Conservation (phyloP, 2,888 invertebrate species). For the Aphodius granarius region DNA sequence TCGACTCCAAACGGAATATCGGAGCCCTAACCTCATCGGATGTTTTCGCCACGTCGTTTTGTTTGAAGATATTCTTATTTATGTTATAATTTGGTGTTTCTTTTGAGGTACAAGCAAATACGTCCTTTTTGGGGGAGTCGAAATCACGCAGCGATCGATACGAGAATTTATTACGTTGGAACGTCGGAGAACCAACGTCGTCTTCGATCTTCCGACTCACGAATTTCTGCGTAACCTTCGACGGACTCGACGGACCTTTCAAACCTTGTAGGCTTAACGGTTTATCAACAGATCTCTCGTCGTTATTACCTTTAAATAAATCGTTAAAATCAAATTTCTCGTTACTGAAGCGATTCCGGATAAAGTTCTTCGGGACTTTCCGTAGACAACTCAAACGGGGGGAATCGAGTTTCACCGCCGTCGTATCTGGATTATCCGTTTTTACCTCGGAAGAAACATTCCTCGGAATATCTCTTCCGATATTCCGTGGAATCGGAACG, state of each 20-base stretch:
- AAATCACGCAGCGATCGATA: slow-evolving; percentile 1
- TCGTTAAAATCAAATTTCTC: slow-evolving; percentile 35
- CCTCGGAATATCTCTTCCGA: too few relatives aligned
- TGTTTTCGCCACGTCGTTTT: not conserved
- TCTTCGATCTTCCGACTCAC: slow-evolving; percentile 33
- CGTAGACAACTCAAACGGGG: slow-evolving; percentile 32
- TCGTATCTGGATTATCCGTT: slow-evolving; percentile 6
- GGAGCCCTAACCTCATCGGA: not conserved
- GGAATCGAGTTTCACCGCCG: slow-evolving; percentile 28
- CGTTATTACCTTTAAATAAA: slow-evolving; percentile 18
- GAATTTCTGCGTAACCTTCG: slow-evolving; percentile 47
- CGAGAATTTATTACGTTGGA: not conserved
- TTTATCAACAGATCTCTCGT: slow-evolving; percentile 8
- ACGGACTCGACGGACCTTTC: slow-evolving; percentile 37
- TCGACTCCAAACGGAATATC: not conserved
- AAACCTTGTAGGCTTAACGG: slow-evolving; percentile 26
- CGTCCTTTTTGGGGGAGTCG: not conserved
- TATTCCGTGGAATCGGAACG: not conserved
- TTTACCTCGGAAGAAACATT: too few relatives aligned
- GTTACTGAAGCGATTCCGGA: slow-evolving; percentile 46
- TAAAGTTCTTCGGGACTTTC: slow-evolving; percentile 52
- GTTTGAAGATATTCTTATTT: slow-evolving; percentile 41
- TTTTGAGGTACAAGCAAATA: not conserved
- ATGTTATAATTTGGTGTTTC: not conserved
- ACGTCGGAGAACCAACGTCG: not conserved